Percentiles rank a stretch among this genome's conserved stretches.
Conservation (phyloP, 2,888 invertebrate species). For the Agrotis puta region DNA sequence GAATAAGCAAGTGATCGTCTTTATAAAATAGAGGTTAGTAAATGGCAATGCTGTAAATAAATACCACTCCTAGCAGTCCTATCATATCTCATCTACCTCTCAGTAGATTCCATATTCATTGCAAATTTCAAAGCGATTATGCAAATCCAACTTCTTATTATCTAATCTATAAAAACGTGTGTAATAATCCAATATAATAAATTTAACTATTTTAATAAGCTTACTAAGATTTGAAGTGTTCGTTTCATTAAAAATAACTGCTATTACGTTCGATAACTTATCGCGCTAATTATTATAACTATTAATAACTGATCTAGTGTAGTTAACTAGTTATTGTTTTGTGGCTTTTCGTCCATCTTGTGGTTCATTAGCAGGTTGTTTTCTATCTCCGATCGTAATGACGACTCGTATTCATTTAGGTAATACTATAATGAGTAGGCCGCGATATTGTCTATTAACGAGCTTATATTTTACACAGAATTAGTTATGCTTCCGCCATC, state of each 20-base stretch:
- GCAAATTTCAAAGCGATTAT: constrained; percentile 49
- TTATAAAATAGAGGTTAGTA: not conserved
- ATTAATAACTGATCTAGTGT: constrained; percentile 76
- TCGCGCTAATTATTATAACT: constrained; percentile 76
- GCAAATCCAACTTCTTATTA: constrained; percentile 50
- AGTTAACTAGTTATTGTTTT: constrained; percentile 78
- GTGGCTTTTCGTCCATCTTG: constrained; percentile 53
- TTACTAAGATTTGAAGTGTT: constrained; percentile 67
- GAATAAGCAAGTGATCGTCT: not conserved
- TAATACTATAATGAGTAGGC: constrained; percentile 76
- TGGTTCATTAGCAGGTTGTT: constrained; percentile 47
- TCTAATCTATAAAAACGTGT: constrained; percentile 63
- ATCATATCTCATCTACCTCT: constrained; percentile 28
- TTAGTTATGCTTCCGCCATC: constrained; percentile 25
- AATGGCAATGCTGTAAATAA: constrained; percentile 3
- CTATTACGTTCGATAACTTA: constrained; percentile 78
- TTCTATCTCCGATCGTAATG: constrained; percentile 46
- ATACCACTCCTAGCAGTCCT: constrained; percentile 27
- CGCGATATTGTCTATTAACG: constrained; percentile 80
- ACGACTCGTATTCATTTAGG: constrained; percentile 52
- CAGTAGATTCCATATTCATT: constrained; percentile 32
- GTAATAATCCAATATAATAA: constrained; percentile 59
- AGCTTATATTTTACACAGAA: constrained; percentile 35
- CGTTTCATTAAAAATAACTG: constrained; percentile 69
- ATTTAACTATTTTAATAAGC: constrained; percentile 62